phyloP scores from a whole-genome alignment of 2,888 invertebrate species.

The Phania funesta region DNA sequence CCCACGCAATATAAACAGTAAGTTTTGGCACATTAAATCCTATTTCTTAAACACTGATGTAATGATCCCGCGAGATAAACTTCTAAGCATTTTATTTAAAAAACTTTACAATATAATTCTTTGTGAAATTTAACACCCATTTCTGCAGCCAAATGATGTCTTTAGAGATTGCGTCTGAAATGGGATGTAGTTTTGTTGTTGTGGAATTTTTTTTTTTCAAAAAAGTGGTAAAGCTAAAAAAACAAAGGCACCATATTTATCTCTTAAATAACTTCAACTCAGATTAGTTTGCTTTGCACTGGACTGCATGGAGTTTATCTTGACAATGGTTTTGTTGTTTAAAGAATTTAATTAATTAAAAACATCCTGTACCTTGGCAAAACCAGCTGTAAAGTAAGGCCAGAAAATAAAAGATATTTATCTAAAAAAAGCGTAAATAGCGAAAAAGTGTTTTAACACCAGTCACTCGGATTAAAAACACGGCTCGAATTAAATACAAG shows the following conservation, averaged over 20 bases:
- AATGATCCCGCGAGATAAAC: neutral
- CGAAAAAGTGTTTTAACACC: slow-evolving; percentile 47
- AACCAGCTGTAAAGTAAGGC: slow-evolving; percentile 2
- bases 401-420: slow-evolving; percentile 49
- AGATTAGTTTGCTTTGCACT: slow-evolving; percentile 58
- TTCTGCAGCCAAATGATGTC: slow-evolving; percentile 43
- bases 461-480: neutral
- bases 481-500: neutral
- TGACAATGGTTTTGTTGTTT: slow-evolving; percentile 43
- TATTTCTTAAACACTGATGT: too few species aligned
- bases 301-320: slow-evolving; percentile 44
- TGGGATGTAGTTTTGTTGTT: neutral
- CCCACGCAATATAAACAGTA: too few species aligned
- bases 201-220: neutral
- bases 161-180: slow-evolving; percentile 20
- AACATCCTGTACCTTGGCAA: neutral
- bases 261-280: slow-evolving; percentile 53
- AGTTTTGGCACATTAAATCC: too few species aligned
- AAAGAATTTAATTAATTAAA: slow-evolving; percentile 57
- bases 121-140: slow-evolving; percentile 55
- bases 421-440: slow-evolving; percentile 45
- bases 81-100: neutral
- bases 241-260: too few species aligned
- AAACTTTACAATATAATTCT: neutral
- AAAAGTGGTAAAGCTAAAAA: too few species aligned